Evolutionary conservation across 2,113 vertebrate species (phyloP).

Genomic region (Cisticola juncidis): DNA sequence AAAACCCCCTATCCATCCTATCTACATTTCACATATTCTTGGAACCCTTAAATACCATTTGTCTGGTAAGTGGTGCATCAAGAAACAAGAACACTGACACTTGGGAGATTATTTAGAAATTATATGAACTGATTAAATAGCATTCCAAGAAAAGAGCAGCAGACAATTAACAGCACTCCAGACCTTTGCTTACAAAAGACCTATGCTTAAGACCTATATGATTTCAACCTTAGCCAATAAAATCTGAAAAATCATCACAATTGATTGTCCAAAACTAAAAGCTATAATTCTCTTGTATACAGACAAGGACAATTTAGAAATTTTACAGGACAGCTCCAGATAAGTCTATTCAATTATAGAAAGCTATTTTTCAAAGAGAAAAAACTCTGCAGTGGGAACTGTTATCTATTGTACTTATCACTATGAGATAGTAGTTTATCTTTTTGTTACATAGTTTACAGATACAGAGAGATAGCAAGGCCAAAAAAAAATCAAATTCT

Average conservation of each 20-base stretch:
- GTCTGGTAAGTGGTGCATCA: background rate
- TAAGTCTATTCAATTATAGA: background rate
- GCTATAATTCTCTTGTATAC: background rate
- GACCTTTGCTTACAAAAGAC: background rate
- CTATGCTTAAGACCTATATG: background rate
- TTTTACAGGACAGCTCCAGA: background rate
- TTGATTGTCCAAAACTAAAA: background rate
- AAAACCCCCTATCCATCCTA: background rate
- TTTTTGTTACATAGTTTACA: background rate
- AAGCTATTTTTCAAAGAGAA: background rate
- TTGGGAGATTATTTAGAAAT: background rate
- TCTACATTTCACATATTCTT: background rate
- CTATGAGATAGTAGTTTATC: slow-evolving; percentile 2
- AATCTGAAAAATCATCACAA: background rate
- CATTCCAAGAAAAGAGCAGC: background rate
- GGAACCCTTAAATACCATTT: background rate
- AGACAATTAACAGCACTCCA: background rate
- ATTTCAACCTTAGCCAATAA: background rate
- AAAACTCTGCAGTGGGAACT: background rate
- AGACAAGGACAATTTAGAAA: background rate
- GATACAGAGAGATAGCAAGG: background rate
- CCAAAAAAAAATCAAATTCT: background rate
- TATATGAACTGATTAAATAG: background rate
- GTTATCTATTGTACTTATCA: background rate
- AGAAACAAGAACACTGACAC: background rate